These are phyloP conservation scores for Agelas oroides DNA, from an alignment of 37 sponge, comb jelly and placozoan genomes.

Conservation along the genomic window DNA sequence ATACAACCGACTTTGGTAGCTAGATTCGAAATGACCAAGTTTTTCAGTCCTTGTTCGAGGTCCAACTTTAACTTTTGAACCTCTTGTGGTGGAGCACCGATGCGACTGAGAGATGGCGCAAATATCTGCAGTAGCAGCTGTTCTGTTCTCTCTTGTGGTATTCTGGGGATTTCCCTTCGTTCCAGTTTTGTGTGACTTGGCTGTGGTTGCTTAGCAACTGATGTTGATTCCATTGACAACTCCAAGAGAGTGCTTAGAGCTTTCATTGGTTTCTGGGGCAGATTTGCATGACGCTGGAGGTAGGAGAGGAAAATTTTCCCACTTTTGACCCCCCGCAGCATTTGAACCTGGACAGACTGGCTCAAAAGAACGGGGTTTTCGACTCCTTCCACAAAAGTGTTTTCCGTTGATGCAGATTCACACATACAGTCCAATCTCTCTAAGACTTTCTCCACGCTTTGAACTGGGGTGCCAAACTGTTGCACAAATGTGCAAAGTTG, in stretches of 20 bases:
- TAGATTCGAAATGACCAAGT: not conserved
- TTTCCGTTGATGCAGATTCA: not conserved
- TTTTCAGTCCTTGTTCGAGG: not conserved
- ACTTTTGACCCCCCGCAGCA: slow-evolving; percentile 5
- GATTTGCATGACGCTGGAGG: slow-evolving; percentile 4
- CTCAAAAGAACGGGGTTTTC: not conserved
- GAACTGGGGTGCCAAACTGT: slow-evolving; percentile 58
- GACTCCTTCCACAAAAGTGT: not conserved
- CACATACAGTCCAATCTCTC: slow-evolving; percentile 29
- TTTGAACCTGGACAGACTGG: slow-evolving; percentile 29
- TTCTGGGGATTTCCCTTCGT: too few relatives aligned
- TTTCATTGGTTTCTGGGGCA: not conserved
- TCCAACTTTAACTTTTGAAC: not conserved
- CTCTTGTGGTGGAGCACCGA: not conserved
- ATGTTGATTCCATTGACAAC: too few relatives aligned
- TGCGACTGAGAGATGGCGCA: slow-evolving; percentile 5
- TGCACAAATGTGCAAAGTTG: slow-evolving; percentile 50
- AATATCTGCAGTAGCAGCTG: slow-evolving; percentile 15
- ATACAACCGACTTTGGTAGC: too few relatives aligned
- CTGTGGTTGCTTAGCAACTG: too few relatives aligned
- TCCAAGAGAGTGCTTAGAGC: not conserved
- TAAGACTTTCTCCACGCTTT: slow-evolving; percentile 18
- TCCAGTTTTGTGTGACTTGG: too few relatives aligned
- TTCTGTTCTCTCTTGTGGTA: not conserved
- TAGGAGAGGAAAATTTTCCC: slow-evolving; percentile 37